These are phyloP conservation scores for Drosophila atripex DNA, from an alignment of 2,888 invertebrate genomes.

Conservation along the genomic window DNA sequence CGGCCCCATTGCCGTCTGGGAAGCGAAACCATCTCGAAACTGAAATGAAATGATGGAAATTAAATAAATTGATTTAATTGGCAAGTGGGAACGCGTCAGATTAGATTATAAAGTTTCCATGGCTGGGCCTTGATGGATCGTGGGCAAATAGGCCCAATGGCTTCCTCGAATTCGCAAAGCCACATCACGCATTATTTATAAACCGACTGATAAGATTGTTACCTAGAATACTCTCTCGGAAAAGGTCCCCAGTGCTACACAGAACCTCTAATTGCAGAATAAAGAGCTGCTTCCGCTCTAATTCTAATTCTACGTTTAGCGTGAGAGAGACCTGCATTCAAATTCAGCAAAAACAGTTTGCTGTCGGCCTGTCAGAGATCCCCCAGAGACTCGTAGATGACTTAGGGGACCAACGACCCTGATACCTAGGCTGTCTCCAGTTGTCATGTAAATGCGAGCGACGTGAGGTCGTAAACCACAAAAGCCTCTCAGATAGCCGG, in stretches of 20 bases:
- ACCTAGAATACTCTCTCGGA: constrained; percentile 6
- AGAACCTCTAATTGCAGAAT: constrained; percentile 55
- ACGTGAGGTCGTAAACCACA: constrained; percentile 53
- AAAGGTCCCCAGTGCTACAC: constrained; percentile 36
- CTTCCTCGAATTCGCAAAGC: constrained; percentile 9
- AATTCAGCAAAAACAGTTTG: constrained; percentile 41
- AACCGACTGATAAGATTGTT: constrained; percentile 30
- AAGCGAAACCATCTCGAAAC: constrained; percentile 27
- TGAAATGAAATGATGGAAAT: constrained; percentile 40
- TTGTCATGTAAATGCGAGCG: constrained; percentile 56
- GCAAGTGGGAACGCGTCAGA: constrained; percentile 40
- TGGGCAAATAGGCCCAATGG: constrained; percentile 7
- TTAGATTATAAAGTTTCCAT: constrained; percentile 49
- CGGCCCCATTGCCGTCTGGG: constrained; percentile 18
- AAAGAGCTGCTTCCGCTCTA: constrained; percentile 61
- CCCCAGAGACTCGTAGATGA: not conserved
- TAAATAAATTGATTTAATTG: constrained; percentile 47
- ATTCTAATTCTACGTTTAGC: constrained; percentile 11
- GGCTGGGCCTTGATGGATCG: constrained; percentile 15
- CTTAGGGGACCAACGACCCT: constrained; percentile 59
- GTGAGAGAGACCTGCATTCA: constrained; percentile 65
- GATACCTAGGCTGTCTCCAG: constrained; percentile 21
- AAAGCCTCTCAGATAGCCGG: constrained; percentile 27
- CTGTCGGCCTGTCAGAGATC: constrained; percentile 10
- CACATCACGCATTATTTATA: constrained; percentile 24